These are phyloP conservation scores for Redunca redunca DNA, from an alignment of 2,113 vertebrate genomes.

Conservation along the genomic window DNA sequence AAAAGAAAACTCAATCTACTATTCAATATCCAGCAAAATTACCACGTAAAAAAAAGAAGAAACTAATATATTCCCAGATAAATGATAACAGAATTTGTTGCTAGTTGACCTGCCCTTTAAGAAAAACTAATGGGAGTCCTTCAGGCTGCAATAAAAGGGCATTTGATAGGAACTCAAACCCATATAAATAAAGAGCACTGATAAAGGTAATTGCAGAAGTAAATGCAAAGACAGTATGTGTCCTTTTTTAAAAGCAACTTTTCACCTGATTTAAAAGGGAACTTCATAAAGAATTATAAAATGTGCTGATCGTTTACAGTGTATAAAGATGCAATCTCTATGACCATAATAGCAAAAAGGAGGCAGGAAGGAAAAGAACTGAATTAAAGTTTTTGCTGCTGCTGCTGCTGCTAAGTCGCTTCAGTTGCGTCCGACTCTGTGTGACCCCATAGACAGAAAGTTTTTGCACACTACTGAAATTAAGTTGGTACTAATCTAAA, in stretches of 20 bases:
- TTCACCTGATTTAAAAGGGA: background rate
- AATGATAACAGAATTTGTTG: background rate
- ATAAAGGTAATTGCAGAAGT: background rate
- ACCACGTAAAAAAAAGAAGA: background rate
- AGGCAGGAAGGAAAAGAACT: background rate
- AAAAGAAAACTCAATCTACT: background rate
- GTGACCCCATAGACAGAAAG: background rate
- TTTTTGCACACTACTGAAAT: background rate
- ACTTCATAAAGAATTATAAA: background rate
- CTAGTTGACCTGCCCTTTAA: background rate
- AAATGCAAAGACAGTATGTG: background rate
- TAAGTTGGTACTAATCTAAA: background rate
- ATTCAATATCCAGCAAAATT: background rate
- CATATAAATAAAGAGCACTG: background rate
- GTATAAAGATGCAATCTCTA: background rate
- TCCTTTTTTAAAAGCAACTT: background rate
- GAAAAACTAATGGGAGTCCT: background rate
- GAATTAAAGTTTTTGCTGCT: background rate
- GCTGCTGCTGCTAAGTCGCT: too few species aligned
- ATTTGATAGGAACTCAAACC: background rate
- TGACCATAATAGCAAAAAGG: background rate
- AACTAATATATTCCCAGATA: background rate
- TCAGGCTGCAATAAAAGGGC: background rate
- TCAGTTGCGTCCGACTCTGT: too few species aligned
- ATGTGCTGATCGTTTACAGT: background rate